Conservation (phyloP, 2,888 invertebrate genomes). For the Tubulanus polymorphus region DNA sequence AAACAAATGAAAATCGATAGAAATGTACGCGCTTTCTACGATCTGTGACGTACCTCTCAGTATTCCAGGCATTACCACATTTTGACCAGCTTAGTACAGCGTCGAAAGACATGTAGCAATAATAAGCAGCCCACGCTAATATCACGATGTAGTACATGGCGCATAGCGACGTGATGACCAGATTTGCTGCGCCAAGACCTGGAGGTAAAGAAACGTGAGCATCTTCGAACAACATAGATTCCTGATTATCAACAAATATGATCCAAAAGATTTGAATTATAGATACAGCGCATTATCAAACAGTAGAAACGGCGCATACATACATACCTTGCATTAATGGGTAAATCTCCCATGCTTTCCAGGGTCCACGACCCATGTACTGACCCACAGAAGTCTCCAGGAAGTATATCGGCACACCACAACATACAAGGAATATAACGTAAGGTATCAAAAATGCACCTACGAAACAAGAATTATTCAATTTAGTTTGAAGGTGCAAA, state of each 20-base stretch:
- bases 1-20: too few relatives aligned
- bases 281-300: too few relatives aligned
- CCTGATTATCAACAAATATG: too few relatives aligned
- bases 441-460: conserved; percentile 65
- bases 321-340: conserved; percentile 58
- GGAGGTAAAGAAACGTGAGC: too few relatives aligned
- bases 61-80: conserved; percentile 54
- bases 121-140: conserved; percentile 14
- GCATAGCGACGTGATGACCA: neutral
- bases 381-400: conserved; percentile 61
- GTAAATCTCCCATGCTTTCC: conserved; percentile 59
- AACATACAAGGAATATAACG: conserved; percentile 57
- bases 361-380: conserved; percentile 58
- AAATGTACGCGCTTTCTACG: too few relatives aligned
- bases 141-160: conserved; percentile 1
- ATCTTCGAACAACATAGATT: too few relatives aligned
- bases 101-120: conserved; percentile 37
- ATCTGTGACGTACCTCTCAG: conserved; percentile 23
- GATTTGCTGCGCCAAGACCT: neutral
- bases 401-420: conserved; percentile 61
- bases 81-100: conserved; percentile 51
- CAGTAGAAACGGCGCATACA: too few relatives aligned
- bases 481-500: too few relatives aligned
- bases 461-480: conserved; percentile 14
- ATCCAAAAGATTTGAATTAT: too few relatives aligned